These are phyloP conservation scores for Antheraea pernyi DNA, from an alignment of 1,140 invertebrate genomes.

Conservation along the genomic window DNA sequence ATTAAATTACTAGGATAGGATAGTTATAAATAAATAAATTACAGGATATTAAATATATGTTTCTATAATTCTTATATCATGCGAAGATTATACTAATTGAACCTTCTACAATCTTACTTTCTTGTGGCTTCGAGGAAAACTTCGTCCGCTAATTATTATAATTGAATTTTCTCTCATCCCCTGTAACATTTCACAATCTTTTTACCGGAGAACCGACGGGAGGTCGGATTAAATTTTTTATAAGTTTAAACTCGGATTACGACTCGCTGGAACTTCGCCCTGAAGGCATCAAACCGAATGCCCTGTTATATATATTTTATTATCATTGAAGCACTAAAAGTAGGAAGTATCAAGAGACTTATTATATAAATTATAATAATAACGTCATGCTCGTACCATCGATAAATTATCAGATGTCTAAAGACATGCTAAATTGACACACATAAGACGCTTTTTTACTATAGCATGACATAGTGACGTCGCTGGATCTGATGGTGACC, in stretches of 20 bases:
- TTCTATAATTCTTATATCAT: too few relatives aligned
- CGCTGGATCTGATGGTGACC: too few relatives aligned
- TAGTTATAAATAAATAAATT: too few relatives aligned
- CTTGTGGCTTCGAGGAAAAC: conserved; percentile 4
- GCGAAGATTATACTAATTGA: background rate
- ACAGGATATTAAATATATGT: too few relatives aligned
- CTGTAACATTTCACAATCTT: conserved; percentile 13
- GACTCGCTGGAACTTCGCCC: background rate
- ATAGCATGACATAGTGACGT: too few relatives aligned
- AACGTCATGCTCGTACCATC: background rate
- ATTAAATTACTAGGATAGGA: too few relatives aligned
- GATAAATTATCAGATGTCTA: too few relatives aligned
- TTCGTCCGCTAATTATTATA: conserved; percentile 18
- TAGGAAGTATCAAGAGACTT: background rate
- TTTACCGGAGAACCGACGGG: conserved; percentile 5
- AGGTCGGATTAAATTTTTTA: conserved; percentile 16
- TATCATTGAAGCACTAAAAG: background rate
- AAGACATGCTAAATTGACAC: too few relatives aligned
- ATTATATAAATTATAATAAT: background rate
- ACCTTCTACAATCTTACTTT: background rate
- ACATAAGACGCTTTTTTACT: too few relatives aligned
- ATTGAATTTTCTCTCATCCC: conserved; percentile 16
- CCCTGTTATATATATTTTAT: background rate
- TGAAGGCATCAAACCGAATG: background rate
- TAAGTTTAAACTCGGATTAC: conserved; percentile 6